Percentiles rank a stretch among this genome's conserved stretches.
Evolutionary conservation across 2,797 vertebrate species (phyloP).

Genomic region (Acanthopagrus latus): DNA sequence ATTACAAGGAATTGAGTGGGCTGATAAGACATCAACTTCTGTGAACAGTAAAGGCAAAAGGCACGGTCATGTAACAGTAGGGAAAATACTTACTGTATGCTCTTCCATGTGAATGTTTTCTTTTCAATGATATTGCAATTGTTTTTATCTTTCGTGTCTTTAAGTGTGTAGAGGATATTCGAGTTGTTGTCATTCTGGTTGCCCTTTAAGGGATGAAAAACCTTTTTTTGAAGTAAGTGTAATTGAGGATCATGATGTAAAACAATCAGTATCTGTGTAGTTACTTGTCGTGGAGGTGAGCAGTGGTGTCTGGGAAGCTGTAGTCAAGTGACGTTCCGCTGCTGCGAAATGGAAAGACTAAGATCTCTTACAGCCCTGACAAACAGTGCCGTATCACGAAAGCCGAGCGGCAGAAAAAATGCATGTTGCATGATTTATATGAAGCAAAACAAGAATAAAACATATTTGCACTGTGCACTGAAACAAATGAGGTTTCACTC

Average conservation of each 20-base stretch:
- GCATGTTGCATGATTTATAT: slow-evolving; percentile 79
- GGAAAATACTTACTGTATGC: background rate
- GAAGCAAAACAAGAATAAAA: slow-evolving; percentile 80
- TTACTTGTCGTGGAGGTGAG: background rate
- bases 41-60: background rate
- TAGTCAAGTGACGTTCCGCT: slow-evolving; percentile 28
- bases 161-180: background rate
- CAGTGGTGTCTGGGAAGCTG: slow-evolving; percentile 8
- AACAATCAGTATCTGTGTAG: slow-evolving; percentile 19
- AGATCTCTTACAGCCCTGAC: slow-evolving; percentile 65
- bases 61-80: background rate
- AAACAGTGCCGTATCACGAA: slow-evolving; percentile 73
- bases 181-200: background rate
- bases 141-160: background rate
- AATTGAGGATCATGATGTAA: slow-evolving; percentile 2
- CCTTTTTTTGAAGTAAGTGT: background rate
- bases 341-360: slow-evolving; percentile 42
- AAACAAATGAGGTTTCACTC: slow-evolving; percentile 83
- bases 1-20: background rate
- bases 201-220: background rate
- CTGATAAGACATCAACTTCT: background rate
- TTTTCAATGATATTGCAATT: background rate
- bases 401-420: slow-evolving; percentile 68
- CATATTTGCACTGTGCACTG: slow-evolving; percentile 82
- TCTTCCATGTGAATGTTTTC: background rate